Evolutionary conservation across 2,113 vertebrate genomes (phyloP), one percentile per base, ranked within the genome.

Genomic region (Atlantisia rogersi): DNA sequence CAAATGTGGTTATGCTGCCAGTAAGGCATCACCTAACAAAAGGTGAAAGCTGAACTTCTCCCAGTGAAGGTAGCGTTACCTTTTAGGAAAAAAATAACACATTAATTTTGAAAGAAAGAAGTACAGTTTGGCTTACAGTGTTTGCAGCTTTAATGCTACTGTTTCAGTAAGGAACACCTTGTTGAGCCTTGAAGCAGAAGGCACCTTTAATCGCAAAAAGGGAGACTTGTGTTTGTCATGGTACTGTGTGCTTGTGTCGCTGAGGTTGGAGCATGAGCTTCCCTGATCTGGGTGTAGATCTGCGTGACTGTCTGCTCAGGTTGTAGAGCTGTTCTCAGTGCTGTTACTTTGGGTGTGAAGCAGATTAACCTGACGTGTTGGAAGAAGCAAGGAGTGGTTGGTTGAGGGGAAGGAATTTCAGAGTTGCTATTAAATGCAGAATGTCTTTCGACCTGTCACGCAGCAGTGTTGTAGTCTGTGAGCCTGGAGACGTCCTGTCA

Each of bases 341-440:
- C 55, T 3, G n/a, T n/a, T 73, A 40, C 37, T 32, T 15, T 13
- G 56, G 42, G 37, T 32, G 39, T 42, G 32, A 31, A 88, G 21
- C 19, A 64, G 12, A 3, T 10, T 6, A 39, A 6, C 1, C 5
- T 7, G 2, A 0, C 0, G 1, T 4, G 1, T 15, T 28, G 31
- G 50, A 81, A 46, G 29, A 60, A 71, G 5, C 2, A 24, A 80
- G 60, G 63, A 4, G 10, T 29, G 53, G 6, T 9, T 29, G 53
- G 6, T 9, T 32, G 71, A 87, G 64, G 44, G 32, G 28, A 53
- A 31, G 11, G 19, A 65, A 10, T 37, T 58, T 70, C 24, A 1
- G 21, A 50, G 42, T 58, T 78, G 21, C 11, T 68, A 1, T 53
- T 84, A 35, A 78, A 63, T 2, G 11, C 46, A 15, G 12, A 39